Evolutionary conservation across 2,888 invertebrate genomes (phyloP).

Genomic region (Standfussiana lucernea): DNA sequence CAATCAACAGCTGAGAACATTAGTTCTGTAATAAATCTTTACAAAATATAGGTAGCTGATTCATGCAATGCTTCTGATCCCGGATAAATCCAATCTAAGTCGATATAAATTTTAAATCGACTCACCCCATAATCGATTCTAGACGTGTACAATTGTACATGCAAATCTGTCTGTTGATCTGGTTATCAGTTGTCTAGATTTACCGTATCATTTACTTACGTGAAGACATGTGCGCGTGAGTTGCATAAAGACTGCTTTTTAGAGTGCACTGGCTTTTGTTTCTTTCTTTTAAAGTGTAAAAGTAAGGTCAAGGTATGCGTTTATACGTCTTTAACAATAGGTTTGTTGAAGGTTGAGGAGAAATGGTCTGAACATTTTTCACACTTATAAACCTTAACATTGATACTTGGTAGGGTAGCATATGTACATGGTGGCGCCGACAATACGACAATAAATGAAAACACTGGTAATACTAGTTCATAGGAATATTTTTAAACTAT

Average conservation of each 20-base stretch:
- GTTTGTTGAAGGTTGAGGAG: background rate
- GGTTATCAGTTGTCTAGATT: conserved; percentile 55
- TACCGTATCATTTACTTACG: conserved; percentile 58
- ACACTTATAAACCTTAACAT: background rate
- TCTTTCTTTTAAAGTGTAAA: conserved; percentile 28
- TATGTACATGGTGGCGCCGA: too few species aligned
- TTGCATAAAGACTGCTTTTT: conserved; percentile 38
- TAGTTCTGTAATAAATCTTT: background rate
- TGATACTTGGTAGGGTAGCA: too few species aligned
- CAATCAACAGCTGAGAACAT: background rate
- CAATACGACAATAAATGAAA: too few species aligned
- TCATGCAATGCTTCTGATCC: conserved; percentile 5
- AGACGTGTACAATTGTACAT: conserved; percentile 37
- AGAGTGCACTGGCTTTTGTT: conserved; percentile 64
- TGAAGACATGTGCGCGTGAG: conserved; percentile 57
- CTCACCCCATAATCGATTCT: conserved; percentile 49
- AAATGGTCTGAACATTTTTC: background rate
- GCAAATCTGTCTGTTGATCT: conserved; percentile 56
- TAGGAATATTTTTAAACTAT: too few species aligned
- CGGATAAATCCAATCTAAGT: conserved; percentile 5
- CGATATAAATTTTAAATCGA: conserved; percentile 23
- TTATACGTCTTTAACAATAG: background rate
- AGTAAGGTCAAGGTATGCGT: conserved; percentile 54
- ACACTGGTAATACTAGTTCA: too few species aligned
- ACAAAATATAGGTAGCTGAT: background rate